Conservation (phyloP, 2,888 invertebrate species). For the Galeopsomyia nigrocyanea region DNA sequence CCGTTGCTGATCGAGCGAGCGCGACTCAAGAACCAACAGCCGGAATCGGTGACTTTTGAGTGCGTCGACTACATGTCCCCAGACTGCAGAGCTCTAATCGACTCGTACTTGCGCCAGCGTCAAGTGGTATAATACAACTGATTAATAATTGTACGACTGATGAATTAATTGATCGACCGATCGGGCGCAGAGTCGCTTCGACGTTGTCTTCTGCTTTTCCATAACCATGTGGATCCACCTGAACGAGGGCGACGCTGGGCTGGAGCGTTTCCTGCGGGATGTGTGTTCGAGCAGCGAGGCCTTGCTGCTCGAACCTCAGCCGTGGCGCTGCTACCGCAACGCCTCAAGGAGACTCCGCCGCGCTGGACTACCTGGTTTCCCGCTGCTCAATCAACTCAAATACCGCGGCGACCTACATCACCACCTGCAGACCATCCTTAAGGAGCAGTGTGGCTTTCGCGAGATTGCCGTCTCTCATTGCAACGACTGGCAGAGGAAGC, state of each 20-base stretch:
- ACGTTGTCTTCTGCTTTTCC: slow-evolving; percentile 84
- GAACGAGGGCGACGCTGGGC: slow-evolving; percentile 83
- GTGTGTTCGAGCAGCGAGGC: slow-evolving; percentile 72
- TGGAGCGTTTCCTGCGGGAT: slow-evolving; percentile 75
- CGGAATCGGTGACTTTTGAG: slow-evolving; percentile 70
- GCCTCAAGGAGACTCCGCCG: slow-evolving; percentile 81
- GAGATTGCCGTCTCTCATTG: slow-evolving; percentile 74
- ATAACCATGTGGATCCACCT: slow-evolving; percentile 93
- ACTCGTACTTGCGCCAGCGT: slow-evolving; percentile 68
- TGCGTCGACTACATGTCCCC: slow-evolving; percentile 75
- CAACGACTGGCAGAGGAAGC: slow-evolving; percentile 80
- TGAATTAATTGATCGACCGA: too few relatives aligned
- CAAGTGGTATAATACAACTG: too few relatives aligned
- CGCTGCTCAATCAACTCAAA: slow-evolving; percentile 73
- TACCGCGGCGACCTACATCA: slow-evolving; percentile 75
- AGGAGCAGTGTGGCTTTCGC: slow-evolving; percentile 66
- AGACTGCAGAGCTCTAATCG: slow-evolving; percentile 65
- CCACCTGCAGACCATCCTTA: slow-evolving; percentile 74
- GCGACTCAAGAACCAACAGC: slow-evolving; percentile 69
- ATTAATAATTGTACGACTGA: too few relatives aligned
- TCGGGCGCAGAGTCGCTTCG: slow-evolving; percentile 70
- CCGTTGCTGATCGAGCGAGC: slow-evolving; percentile 79
- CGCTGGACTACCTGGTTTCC: slow-evolving; percentile 74
- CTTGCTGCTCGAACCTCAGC: slow-evolving; percentile 85
- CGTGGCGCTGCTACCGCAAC: slow-evolving; percentile 86